These are phyloP conservation scores for Lydus trimaculatus DNA, from an alignment of 2,888 invertebrate species.

Conservation along the genomic window DNA sequence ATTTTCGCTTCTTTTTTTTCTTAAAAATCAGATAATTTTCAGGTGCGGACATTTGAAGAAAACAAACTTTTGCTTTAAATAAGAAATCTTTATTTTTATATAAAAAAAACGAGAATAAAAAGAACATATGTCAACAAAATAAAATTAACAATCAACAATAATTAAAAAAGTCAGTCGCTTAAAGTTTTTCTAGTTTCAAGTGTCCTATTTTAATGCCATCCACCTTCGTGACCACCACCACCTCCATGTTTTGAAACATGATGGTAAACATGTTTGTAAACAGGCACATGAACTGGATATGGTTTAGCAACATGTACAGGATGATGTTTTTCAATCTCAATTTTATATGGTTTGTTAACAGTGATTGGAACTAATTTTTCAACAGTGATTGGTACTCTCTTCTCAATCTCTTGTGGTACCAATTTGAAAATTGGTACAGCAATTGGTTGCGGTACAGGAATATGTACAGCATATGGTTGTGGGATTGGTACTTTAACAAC, in stretches of 20 bases:
- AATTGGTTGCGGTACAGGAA: slow-evolving; percentile 75
- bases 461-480: slow-evolving; percentile 77
- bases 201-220: slow-evolving; percentile 29
- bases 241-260: slow-evolving; percentile 44
- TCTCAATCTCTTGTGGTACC: slow-evolving; percentile 75
- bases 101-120: background rate
- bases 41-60: background rate
- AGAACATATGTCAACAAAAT: background rate
- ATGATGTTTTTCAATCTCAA: slow-evolving; percentile 77
- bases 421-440: slow-evolving; percentile 77
- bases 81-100: background rate
- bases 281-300: slow-evolving; percentile 76
- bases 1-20: background rate
- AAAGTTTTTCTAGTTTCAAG: background rate
- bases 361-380: slow-evolving; percentile 76
- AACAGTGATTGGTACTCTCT: slow-evolving; percentile 76
- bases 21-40: too few relatives aligned
- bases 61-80: background rate
- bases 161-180: background rate
- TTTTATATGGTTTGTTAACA: slow-evolving; percentile 78
- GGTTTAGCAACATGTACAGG: slow-evolving; percentile 71
- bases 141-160: background rate
- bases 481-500: slow-evolving; percentile 74
- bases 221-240: slow-evolving; percentile 31
- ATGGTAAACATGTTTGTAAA: slow-evolving; percentile 74